Conservation (phyloP, 2,888 invertebrate species). For the Parnassius smintheus region DNA sequence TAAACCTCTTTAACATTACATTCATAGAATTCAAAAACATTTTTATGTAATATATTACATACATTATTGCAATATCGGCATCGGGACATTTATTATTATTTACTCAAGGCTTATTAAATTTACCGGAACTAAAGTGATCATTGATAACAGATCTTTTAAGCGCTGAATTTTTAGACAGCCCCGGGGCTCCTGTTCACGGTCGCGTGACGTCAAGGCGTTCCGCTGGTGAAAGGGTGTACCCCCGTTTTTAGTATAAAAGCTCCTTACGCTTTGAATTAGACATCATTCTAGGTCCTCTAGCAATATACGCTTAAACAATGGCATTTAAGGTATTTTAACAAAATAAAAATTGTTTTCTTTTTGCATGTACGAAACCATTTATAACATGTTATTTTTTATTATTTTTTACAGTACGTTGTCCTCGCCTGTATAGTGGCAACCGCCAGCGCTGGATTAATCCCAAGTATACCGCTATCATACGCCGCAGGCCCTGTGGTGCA, state of each 20-base stretch:
- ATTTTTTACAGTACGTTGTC: slow-evolving; percentile 58
- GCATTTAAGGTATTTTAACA: slow-evolving; percentile 67
- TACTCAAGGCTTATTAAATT: too few relatives aligned
- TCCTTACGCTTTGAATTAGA: slow-evolving; percentile 53
- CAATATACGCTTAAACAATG: slow-evolving; percentile 63
- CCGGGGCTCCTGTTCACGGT: slow-evolving; percentile 63
- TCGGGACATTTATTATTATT: too few relatives aligned
- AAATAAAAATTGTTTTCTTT: background rate
- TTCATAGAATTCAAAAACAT: too few relatives aligned
- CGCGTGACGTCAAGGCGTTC: slow-evolving; percentile 48
- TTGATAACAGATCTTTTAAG: slow-evolving; percentile 4
- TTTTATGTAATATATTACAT: too few relatives aligned
- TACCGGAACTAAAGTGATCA: slow-evolving; percentile 5
- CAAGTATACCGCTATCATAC: slow-evolving; percentile 66
- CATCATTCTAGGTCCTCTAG: slow-evolving; percentile 69
- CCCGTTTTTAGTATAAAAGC: slow-evolving; percentile 67
- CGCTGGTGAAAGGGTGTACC: slow-evolving; percentile 74
- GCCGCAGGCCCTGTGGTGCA: slow-evolving; percentile 38
- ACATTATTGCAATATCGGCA: too few relatives aligned
- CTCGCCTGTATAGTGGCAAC: slow-evolving; percentile 63
- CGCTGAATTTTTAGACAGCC: slow-evolving; percentile 38
- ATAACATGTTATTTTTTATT: slow-evolving; percentile 1
- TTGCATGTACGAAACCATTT: background rate
- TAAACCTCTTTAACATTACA: too few relatives aligned
- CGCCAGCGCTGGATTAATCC: slow-evolving; percentile 60